Base-by-base conservation (phyloP, 2,888 invertebrate species). In the Trichopria drosophilae region DNA sequence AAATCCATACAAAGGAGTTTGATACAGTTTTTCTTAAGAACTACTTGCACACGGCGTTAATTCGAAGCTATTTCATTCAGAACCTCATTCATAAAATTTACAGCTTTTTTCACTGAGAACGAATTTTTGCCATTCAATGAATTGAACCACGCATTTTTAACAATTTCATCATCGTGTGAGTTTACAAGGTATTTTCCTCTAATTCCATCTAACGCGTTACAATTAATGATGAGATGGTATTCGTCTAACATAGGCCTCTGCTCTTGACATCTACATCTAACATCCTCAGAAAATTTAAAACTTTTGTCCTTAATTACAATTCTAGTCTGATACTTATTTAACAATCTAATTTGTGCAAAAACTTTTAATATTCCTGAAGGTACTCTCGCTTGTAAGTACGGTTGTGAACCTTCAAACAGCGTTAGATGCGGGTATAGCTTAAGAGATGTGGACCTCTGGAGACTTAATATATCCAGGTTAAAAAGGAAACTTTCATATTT, bases 1-100 rank as follows among this genome's bases (percentile, higher is more conserved):
- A n/a, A n/a, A n/a, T n/a, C n/a, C n/a, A n/a, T n/a, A n/a, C n/a
- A n/a, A n/a, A n/a, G n/a, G n/a, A n/a, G n/a, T n/a, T n/a, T n/a
- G n/a, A n/a, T n/a, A n/a, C n/a, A n/a, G n/a, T n/a, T n/a, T n/a
- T n/a, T n/a, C n/a, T n/a, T n/a, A n/a, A n/a, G n/a, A n/a, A n/a
- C n/a, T n/a, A n/a, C n/a, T n/a, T n/a, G n/a, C n/a, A n/a, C n/a
- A n/a, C n/a, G n/a, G n/a, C n/a, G n/a, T n/a, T n/a, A n/a, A n/a
- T n/a, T n/a, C n/a, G n/a, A n/a, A n/a, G n/a, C n/a, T n/a, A n/a
- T n/a, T n/a, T n/a, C n/a, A n/a, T n/a, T n/a, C n/a, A n/a, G n/a
- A n/a, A n/a, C n/a, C n/a, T n/a, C 31, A 31, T 31, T 31, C 16
- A 31, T 31, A 31, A 31, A 31, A 31, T 31, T 31, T 31, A 31